Conservation (phyloP, 2,797 vertebrate species). For the Cheirogaleus major region DNA sequence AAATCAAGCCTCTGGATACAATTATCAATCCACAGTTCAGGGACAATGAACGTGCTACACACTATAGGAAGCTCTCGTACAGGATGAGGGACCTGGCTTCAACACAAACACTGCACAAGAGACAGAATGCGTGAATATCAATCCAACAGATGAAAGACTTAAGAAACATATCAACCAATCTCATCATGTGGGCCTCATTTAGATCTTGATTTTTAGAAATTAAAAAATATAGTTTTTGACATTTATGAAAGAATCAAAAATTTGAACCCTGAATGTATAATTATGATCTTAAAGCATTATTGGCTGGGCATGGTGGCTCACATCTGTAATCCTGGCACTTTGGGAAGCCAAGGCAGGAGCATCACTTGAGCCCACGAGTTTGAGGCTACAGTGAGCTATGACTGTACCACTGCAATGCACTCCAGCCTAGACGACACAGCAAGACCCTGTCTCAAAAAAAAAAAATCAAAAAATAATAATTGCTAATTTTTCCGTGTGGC, state of each 20-base stretch:
- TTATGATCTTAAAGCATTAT: neutral
- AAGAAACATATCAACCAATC: fast-evolving
- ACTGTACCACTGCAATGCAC: neutral
- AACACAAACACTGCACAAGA: fast-evolving
- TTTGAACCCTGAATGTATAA: neutral
- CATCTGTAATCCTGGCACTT: neutral
- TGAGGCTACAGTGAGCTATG: neutral
- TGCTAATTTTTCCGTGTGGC: neutral
- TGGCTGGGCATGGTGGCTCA: neutral
- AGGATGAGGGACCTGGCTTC: neutral
- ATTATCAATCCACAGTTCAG: fast-evolving
- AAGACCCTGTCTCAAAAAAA: neutral
- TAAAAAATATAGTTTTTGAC: neutral
- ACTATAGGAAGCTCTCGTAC: neutral
- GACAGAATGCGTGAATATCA: neutral
- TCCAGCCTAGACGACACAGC: neutral
- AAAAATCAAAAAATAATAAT: neutral
- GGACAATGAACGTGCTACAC: neutral
- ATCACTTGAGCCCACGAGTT: neutral
- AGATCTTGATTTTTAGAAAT: neutral
- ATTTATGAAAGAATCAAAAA: neutral
- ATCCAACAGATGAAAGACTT: neutral
- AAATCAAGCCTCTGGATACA: neutral
- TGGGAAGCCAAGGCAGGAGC: neutral
- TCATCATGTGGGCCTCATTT: fast-evolving